Evolutionary conservation across 1,140 invertebrate genomes (phyloP).

Genomic region (Heliconius melpomene): DNA sequence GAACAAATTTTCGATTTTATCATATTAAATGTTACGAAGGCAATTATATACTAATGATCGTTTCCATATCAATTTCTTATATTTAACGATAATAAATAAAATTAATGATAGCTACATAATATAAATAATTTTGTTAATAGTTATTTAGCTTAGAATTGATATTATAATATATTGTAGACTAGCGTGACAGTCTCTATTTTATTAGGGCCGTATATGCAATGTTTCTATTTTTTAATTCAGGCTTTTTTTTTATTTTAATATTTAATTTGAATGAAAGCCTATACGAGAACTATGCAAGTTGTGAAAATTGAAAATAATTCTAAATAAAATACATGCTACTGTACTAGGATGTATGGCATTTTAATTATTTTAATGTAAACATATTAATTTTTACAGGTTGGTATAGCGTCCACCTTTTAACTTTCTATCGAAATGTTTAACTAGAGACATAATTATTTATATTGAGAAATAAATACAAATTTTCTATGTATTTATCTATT

Average conservation of each 20-base stretch:
- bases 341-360: not conserved
- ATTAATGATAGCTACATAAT: not conserved
- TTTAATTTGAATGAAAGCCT: slow-evolving; percentile 17
- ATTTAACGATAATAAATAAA: slow-evolving; percentile 8
- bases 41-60: slow-evolving; percentile 30
- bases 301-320: not conserved
- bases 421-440: too few species aligned
- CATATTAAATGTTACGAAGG: slow-evolving; percentile 23
- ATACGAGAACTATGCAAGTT: not conserved
- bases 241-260: too few species aligned
- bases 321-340: not conserved
- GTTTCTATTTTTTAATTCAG: slow-evolving; percentile 18
- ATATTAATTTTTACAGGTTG: not conserved
- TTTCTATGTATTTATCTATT: too few species aligned
- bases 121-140: too few species aligned
- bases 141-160: too few species aligned
- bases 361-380: not conserved
- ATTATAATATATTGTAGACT: too few species aligned
- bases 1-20: slow-evolving; percentile 43
- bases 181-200: not conserved
- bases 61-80: slow-evolving; percentile 26
- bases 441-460: too few species aligned
- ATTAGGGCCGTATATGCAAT: not conserved
- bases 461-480: too few species aligned
- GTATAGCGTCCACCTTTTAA: not conserved